Conservation (phyloP, 2,888 invertebrate species). For the Mimachlamys varia region DNA sequence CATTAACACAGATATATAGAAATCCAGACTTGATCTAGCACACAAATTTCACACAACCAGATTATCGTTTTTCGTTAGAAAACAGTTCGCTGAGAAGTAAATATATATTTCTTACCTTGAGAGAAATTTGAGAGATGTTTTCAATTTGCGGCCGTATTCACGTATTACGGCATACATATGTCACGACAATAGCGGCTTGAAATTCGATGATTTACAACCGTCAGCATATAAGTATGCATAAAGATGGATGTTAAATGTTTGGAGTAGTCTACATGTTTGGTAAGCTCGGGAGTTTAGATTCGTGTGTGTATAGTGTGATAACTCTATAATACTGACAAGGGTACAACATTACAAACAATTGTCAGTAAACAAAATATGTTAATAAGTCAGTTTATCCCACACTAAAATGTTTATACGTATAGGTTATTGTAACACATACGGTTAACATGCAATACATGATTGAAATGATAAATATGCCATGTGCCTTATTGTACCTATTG, state of each 20-base stretch:
- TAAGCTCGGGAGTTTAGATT: neutral
- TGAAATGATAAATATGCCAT: neutral
- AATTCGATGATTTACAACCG: neutral
- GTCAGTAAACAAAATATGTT: neutral
- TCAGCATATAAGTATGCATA: neutral
- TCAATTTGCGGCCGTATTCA: neutral
- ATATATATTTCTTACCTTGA: neutral
- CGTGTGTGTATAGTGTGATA: neutral
- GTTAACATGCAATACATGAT: neutral
- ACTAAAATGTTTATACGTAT: neutral
- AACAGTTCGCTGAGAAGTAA: neutral
- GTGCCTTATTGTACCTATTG: neutral
- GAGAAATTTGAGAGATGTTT: neutral
- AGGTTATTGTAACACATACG: too few relatives aligned
- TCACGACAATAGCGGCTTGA: neutral
- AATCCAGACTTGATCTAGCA: too few relatives aligned
- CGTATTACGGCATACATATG: too few relatives aligned
- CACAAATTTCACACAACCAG: too few relatives aligned
- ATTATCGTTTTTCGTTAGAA: neutral
- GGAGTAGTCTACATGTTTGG: neutral
- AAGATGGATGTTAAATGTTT: neutral
- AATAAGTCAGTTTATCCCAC: neutral
- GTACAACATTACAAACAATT: neutral
- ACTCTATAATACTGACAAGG: neutral
- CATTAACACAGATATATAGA: neutral